Conservation (phyloP, 1,140 invertebrate genomes). For the Cydia splendana region DNA sequence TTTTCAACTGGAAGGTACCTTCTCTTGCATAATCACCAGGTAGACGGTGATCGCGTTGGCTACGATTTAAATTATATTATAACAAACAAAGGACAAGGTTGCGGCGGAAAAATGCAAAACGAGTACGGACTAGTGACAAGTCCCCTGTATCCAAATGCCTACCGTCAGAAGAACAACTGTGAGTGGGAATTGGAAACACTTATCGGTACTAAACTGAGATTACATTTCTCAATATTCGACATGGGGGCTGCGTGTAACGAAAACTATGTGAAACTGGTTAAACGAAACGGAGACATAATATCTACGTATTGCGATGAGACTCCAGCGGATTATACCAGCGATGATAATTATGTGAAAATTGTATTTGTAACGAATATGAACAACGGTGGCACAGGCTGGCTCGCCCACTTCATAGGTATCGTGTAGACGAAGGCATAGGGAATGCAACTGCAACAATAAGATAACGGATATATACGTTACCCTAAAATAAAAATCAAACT, state of each 20-base stretch:
- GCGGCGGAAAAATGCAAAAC: constrained; percentile 88
- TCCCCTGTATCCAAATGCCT: constrained; percentile 86
- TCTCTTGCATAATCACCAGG: constrained; percentile 78
- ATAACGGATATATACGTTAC: too few species aligned
- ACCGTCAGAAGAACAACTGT: constrained; percentile 83
- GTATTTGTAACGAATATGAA: constrained; percentile 83
- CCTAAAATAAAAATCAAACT: too few species aligned
- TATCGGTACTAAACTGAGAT: constrained; percentile 77
- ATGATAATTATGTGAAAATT: constrained; percentile 80
- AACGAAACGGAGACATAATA: constrained; percentile 57
- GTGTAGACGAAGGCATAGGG: not conserved
- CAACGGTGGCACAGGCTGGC: constrained; percentile 86
- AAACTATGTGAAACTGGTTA: constrained; percentile 83
- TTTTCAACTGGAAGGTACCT: constrained; percentile 83
- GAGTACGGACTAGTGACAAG: constrained; percentile 87
- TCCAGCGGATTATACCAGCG: constrained; percentile 80
- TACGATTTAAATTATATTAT: constrained; percentile 85
- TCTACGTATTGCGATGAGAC: constrained; percentile 78
- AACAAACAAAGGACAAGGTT: constrained; percentile 85
- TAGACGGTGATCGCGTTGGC: constrained; percentile 46
- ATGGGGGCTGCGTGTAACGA: constrained; percentile 83
- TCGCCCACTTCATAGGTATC: constrained; percentile 76
- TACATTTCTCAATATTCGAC: constrained; percentile 84
- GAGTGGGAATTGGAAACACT: constrained; percentile 87
- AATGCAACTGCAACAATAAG: too few species aligned